A percentile compares a stretch with the other conserved stretches of the same genome.
Conservation (phyloP, 2,888 invertebrate genomes). For the Leptura quadrifasciata region DNA sequence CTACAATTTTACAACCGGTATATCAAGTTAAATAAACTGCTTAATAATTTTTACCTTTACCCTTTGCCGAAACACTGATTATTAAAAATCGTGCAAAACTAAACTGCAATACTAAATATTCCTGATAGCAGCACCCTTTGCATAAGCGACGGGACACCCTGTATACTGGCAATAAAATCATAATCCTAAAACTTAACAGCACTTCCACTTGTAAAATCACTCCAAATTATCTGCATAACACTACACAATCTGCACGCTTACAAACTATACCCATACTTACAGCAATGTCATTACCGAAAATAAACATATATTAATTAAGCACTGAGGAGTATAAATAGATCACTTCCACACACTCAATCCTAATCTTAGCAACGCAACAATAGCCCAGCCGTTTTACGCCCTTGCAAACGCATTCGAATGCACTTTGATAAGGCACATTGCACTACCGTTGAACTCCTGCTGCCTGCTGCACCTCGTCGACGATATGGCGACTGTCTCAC, state of each 20-base stretch:
- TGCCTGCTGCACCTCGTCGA: constrained; percentile 32
- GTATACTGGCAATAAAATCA: not conserved
- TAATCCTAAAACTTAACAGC: constrained; percentile 15
- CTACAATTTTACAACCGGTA: not conserved
- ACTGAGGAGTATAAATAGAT: constrained; percentile 21
- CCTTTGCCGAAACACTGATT: not conserved
- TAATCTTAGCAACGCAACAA: constrained; percentile 12
- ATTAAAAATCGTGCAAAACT: not conserved
- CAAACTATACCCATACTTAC: constrained; percentile 18
- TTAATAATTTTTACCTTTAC: not conserved
- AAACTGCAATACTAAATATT: not conserved
- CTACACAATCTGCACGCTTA: constrained; percentile 13
- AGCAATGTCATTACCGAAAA: constrained; percentile 21
- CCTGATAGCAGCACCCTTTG: not conserved
- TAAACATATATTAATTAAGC: constrained; percentile 37
- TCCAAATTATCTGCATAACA: constrained; percentile 33
- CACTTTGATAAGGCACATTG: constrained; percentile 39
- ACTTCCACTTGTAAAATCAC: constrained; percentile 13
- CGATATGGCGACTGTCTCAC: constrained; percentile 31
- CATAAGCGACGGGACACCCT: not conserved
- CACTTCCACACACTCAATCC: not conserved
- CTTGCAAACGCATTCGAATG: constrained; percentile 27
- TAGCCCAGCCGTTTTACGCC: constrained; percentile 22
- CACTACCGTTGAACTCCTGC: constrained; percentile 32
- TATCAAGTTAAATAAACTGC: not conserved